These are phyloP conservation scores for Temnothorax longispinosus DNA, from an alignment of 1,140 invertebrate species.

Conservation along the genomic window DNA sequence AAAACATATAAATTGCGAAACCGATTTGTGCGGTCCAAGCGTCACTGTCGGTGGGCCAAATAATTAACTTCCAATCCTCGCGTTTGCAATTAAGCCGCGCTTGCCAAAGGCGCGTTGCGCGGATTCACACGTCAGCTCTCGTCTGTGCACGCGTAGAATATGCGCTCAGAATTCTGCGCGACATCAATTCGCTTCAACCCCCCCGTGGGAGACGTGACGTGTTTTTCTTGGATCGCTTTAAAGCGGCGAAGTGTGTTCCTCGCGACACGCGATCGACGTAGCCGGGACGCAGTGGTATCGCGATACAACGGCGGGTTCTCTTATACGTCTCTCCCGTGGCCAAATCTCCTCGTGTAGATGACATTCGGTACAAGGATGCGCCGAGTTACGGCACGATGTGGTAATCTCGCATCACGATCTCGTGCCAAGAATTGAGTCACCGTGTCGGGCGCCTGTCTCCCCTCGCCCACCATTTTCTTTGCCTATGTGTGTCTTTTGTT, in stretches of 20 bases:
- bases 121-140: slow-evolving; percentile 22
- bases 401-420: slow-evolving; percentile 60
- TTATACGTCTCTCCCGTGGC: slow-evolving; percentile 19
- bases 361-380: slow-evolving; percentile 66
- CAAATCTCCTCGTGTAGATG: slow-evolving; percentile 48
- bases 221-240: slow-evolving; percentile 65
- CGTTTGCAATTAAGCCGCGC: slow-evolving; percentile 18
- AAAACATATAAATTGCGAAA: not conserved
- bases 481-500: not conserved
- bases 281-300: slow-evolving; percentile 3
- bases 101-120: slow-evolving; percentile 7
- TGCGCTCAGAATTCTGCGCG: slow-evolving; percentile 11
- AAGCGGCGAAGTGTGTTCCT: not conserved
- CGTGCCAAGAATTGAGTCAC: slow-evolving; percentile 77
- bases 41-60: not conserved
- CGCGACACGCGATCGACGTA: slow-evolving; percentile 60
- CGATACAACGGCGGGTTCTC: slow-evolving; percentile 41
- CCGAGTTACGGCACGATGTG: slow-evolving; percentile 63
- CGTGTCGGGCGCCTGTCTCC: slow-evolving; percentile 20
- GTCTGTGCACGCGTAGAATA: not conserved
- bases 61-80: slow-evolving; percentile 13
- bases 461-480: not conserved
- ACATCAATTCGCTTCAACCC: slow-evolving; percentile 8
- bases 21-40: not conserved
- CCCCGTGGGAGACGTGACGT: slow-evolving; percentile 19